These are phyloP conservation scores for Chironomus tentans DNA, from an alignment of 2,888 invertebrate species.

Conservation along the genomic window DNA sequence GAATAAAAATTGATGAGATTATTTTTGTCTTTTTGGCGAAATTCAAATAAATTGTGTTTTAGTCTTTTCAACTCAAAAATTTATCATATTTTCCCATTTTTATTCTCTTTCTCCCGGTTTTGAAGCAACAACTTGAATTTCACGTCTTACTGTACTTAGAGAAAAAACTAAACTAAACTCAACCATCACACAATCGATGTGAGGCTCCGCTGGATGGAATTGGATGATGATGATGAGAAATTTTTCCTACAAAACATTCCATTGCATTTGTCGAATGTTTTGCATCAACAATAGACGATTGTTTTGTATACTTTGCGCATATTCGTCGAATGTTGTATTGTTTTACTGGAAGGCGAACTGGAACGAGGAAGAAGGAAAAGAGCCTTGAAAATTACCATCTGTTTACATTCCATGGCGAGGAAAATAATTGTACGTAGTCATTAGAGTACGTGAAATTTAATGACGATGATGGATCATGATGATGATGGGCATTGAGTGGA, in stretches of 20 bases:
- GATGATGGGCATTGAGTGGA: too few relatives aligned
- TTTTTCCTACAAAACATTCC: not conserved
- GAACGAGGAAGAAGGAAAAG: not conserved
- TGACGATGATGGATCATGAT: not conserved
- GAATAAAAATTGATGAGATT: too few relatives aligned
- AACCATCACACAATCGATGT: not conserved
- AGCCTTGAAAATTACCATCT: not conserved
- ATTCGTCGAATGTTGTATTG: not conserved
- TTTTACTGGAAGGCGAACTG: not conserved
- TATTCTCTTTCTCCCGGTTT: not conserved
- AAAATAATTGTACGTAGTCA: too few relatives aligned
- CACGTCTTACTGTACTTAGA: not conserved
- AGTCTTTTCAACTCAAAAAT: not conserved
- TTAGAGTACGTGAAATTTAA: not conserved
- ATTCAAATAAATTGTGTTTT: not conserved
- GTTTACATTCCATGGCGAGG: not conserved
- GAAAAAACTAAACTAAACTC: slow-evolving; percentile 5
- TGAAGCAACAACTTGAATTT: not conserved
- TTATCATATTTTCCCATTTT: not conserved
- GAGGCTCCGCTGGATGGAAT: not conserved
- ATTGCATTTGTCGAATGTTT: not conserved
- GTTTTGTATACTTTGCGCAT: not conserved
- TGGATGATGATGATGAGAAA: not conserved
- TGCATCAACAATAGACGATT: not conserved
- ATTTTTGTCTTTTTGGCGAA: too few relatives aligned